Percentiles rank a stretch among this genome's conserved stretches.
phyloP scores from a whole-genome alignment of 2,113 vertebrate species.

The Electrona antarctica region DNA sequence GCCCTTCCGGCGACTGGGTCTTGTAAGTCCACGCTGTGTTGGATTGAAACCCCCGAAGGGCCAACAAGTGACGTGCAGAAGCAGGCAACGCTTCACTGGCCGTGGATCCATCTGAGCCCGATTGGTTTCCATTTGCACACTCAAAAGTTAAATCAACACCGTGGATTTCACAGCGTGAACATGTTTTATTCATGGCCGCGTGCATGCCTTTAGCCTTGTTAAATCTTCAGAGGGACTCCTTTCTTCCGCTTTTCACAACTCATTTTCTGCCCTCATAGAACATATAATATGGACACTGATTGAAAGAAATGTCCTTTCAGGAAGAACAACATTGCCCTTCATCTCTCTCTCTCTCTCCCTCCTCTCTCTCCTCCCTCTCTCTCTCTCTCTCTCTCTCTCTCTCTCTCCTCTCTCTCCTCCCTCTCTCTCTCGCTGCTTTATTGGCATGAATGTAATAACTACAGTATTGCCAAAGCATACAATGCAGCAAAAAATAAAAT shows the following conservation, averaged over 20 bases:
- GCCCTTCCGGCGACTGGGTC: conserved; percentile 32
- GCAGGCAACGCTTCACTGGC: conserved; percentile 12
- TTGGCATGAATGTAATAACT: too few species aligned
- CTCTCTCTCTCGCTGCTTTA: too few species aligned
- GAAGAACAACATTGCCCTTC: conserved; percentile 43
- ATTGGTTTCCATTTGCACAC: background rate
- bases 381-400: background rate
- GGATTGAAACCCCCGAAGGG: conserved; percentile 5
- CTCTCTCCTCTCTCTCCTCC: too few species aligned
- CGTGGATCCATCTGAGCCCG: conserved; percentile 39
- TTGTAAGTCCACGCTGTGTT: conserved; percentile 20
- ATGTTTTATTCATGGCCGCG: conserved; percentile 73
- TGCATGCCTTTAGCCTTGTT: conserved; percentile 70
- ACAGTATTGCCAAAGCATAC: too few species aligned
- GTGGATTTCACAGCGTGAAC: background rate
- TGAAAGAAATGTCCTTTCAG: conserved; percentile 63
- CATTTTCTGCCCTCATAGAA: conserved; percentile 58
- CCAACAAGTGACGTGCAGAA: conserved; percentile 4
- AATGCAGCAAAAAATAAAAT: too few species aligned
- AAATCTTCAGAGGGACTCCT: conserved; percentile 71
- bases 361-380: background rate
- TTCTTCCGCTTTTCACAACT: conserved; percentile 62
- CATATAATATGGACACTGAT: conserved; percentile 65
- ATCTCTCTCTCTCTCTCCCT: conserved; percentile 17
- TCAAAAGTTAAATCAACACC: too few species aligned